Percentiles rank a stretch among this genome's conserved stretches.
These are phyloP conservation scores for Drosophila eohydei DNA, from an alignment of 2,888 invertebrate species.

Conservation along the genomic window DNA sequence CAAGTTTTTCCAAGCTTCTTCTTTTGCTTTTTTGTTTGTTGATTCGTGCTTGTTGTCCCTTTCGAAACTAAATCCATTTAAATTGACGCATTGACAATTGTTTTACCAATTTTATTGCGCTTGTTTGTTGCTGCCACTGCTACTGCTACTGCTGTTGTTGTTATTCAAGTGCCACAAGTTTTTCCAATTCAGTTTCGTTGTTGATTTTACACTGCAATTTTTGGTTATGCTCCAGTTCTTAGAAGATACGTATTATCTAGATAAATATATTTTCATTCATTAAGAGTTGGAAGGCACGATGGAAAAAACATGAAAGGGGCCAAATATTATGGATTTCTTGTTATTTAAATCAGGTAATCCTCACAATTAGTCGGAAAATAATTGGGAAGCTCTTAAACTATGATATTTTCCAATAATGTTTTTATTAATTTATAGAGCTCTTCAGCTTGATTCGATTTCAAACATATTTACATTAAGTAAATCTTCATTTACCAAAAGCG, in stretches of 20 bases:
- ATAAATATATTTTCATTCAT: neutral
- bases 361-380: no score
- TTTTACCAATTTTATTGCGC: constrained; percentile 67
- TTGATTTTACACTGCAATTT: constrained; percentile 8
- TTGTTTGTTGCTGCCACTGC: constrained; percentile 43
- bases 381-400: no score
- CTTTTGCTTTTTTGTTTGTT: constrained; percentile 4
- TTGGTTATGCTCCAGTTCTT: neutral
- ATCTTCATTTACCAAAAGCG: no score
- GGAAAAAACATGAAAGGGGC: no score
- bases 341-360: no score
- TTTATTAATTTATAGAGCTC: no score
- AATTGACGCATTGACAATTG: constrained; percentile 79
- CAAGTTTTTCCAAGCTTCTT: constrained; percentile 30
- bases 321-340: no score
- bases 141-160: neutral
- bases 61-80: constrained; percentile 61
- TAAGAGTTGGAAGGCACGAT: no score
- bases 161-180: constrained; percentile 36
- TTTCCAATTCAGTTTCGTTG: constrained; percentile 11
- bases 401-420: no score
- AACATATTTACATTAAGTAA: no score
- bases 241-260: neutral
- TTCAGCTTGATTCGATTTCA: no score
- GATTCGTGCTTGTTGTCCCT: constrained; percentile 25